Base-by-base conservation (phyloP, 2,888 invertebrate species). In the Thysanoteuthis rhombus region DNA sequence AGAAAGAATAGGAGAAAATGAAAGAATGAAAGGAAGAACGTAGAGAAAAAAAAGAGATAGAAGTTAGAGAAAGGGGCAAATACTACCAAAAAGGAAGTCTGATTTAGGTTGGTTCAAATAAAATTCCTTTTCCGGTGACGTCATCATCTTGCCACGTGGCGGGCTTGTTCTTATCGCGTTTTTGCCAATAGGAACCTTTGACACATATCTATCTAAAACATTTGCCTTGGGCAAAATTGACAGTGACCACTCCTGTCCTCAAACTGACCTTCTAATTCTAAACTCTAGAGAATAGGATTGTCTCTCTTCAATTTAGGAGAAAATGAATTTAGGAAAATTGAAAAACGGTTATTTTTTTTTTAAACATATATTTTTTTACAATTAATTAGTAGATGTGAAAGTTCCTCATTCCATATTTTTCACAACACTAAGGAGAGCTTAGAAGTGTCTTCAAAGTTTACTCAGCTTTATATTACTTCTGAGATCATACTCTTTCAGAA, bases 241-340 rank as follows among this genome's bases (percentile, higher is more conserved):
- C 75, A n/a, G 16, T 75, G 12, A n/a, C 75, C 75, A 36, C n/a
- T 75, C 75, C 75, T 75, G 19, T 36, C 1, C n/a, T 52, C 75
- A 4, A 16, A 1, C 16, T 75, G n/a, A n/a, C 19, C 75, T 1
- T 36, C 75, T 2, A 36, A n/a, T 4, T 36, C 8, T 3, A 36
- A 0, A 12, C 16, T n/a, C 1, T 16, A n/a, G 8, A 36, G n/a
- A 36, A n/a, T 36, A n/a, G 12, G 16, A 36, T 12, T 12, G 10
- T 2, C 0, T 75, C 0, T 5, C 12, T n/a, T n/a, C n/a, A n/a
- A 52, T 25, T 25, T 1, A 6, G 0, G 5, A 22, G 3, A 52
- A 52, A 22, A 52, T 52, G 1, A 52, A 25, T 25, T 52, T 52
- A 52, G 6, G 4, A 52, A 22, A 52, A 52, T 25, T 52, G 3